A percentile compares a stretch with the other conserved stretches of the same genome.
phyloP scores from a whole-genome alignment of 2,113 vertebrate species.

The Notothenia coriiceps region DNA sequence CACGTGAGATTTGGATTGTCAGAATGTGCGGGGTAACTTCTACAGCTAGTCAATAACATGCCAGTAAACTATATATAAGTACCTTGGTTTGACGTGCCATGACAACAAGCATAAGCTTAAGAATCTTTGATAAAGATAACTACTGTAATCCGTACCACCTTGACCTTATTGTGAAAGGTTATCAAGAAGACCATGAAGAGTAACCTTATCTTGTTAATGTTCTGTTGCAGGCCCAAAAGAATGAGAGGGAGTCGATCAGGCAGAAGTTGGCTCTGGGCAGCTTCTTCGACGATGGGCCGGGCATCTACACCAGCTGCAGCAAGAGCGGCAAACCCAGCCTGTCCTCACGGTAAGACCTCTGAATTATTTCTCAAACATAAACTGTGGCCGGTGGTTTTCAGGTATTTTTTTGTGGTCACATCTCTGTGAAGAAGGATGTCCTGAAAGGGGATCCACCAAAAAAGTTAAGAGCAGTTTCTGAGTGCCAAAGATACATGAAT shows the following conservation, averaged over 20 bases:
- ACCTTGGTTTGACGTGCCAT: not conserved
- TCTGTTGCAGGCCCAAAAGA: constrained; percentile 95
- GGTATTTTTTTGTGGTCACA: not conserved
- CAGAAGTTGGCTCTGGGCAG: constrained; percentile 99
- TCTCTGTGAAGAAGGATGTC: not conserved
- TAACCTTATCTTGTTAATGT: constrained; percentile 6
- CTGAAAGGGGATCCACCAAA: not conserved
- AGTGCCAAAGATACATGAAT: not conserved
- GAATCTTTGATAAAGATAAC: not conserved
- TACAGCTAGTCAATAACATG: not conserved
- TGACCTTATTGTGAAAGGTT: constrained; percentile 9
- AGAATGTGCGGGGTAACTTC: constrained; percentile 3
- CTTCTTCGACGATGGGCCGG: constrained; percentile 98
- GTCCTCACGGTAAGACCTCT: constrained; percentile 90
- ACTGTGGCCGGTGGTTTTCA: constrained; percentile 13
- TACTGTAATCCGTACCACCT: not conserved
- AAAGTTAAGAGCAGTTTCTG: not conserved
- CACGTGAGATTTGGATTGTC: constrained; percentile 2
- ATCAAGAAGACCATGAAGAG: not conserved
- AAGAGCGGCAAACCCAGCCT: constrained; percentile 99
- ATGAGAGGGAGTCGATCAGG: constrained; percentile 98
- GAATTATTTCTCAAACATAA: not conserved
- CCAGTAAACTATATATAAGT: constrained; percentile 16
- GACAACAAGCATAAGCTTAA: constrained; percentile 10
- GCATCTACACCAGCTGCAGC: constrained; percentile 98